These are phyloP conservation scores for Tineola bisselliella DNA, from an alignment of 2,888 invertebrate genomes.

Conservation along the genomic window DNA sequence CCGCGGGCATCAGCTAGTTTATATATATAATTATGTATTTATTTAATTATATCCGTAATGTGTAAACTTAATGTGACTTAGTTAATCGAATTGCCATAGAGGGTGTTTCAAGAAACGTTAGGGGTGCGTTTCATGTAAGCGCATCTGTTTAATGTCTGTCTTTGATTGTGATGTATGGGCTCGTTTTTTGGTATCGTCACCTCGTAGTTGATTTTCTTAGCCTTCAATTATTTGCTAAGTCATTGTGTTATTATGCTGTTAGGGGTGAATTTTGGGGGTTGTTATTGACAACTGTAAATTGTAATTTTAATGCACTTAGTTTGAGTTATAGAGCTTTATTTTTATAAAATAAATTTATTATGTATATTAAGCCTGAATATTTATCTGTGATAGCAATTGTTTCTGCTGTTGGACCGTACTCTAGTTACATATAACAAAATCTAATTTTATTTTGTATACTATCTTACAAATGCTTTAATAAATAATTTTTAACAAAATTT, in stretches of 20 bases:
- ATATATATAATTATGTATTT: too few species aligned
- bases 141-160: conserved; percentile 3
- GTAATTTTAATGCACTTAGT: not conserved
- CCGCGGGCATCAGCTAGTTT: too few species aligned
- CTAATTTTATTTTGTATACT: too few species aligned
- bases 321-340: too few species aligned
- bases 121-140: not conserved
- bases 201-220: not conserved
- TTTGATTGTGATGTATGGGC: not conserved
- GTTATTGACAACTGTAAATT: not conserved
- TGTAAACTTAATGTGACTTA: conserved; percentile 40
- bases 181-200: not conserved
- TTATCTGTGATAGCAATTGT: too few species aligned
- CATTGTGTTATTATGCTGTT: not conserved
- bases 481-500: too few species aligned
- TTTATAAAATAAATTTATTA: too few species aligned
- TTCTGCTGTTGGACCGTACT: too few species aligned
- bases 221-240: not conserved
- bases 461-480: too few species aligned
- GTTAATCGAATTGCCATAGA: conserved; percentile 51
- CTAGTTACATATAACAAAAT: too few species aligned
- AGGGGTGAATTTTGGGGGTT: not conserved
- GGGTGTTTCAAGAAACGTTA: not conserved
- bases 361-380: too few species aligned
- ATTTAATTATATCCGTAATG: conserved; percentile 25